Percentiles rank a stretch among this genome's conserved stretches.
Evolutionary conservation across 2,797 vertebrate species (phyloP).

Genomic region (Cuniculus paca): DNA sequence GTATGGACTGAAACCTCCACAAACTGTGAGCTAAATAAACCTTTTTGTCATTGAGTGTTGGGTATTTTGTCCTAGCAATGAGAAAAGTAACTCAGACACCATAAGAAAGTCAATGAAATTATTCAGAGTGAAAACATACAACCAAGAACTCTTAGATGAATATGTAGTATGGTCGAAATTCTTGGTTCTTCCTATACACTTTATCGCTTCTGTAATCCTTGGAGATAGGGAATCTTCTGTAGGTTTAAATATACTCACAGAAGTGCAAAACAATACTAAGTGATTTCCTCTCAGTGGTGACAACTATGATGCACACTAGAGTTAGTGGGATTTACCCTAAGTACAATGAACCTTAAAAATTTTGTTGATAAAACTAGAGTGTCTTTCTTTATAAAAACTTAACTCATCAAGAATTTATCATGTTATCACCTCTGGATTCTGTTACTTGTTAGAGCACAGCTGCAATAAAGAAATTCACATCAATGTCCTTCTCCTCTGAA

Average conservation of each 20-base stretch:
- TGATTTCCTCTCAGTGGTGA: neutral
- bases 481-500: neutral
- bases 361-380: neutral
- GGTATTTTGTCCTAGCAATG: too few relatives aligned
- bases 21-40: too few relatives aligned
- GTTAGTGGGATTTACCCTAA: neutral
- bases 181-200: neutral
- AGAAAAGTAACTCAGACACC: too few relatives aligned
- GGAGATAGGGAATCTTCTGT: rapidly evolving
- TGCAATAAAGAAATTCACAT: neutral
- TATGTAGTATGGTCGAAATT: neutral
- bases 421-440: neutral
- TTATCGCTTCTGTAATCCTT: neutral
- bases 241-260: neutral
- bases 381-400: neutral
- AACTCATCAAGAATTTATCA: neutral
- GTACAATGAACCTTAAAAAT: neutral
- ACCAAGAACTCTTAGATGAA: neutral
- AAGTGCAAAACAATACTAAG: neutral
- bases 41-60: too few relatives aligned
- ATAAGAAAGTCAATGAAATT: neutral
- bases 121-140: neutral
- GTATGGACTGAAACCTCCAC: too few relatives aligned
- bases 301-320: neutral
- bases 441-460: neutral